Evolutionary conservation across 2,888 invertebrate species (phyloP).

Genomic region (Pachydiplax longipennis): DNA sequence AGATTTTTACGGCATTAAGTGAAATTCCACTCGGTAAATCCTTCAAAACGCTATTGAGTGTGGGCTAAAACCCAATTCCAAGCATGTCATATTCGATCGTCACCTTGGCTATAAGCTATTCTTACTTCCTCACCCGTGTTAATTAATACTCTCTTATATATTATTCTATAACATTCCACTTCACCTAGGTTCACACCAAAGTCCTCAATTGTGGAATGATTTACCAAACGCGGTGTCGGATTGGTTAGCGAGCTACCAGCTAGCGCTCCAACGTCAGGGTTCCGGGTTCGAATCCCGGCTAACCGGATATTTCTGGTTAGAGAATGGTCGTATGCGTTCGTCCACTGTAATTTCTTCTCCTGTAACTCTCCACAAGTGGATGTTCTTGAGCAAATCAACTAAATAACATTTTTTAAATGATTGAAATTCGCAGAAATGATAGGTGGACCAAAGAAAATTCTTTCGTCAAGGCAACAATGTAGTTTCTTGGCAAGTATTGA

Average conservation of each 20-base stretch:
- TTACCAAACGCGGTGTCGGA: too few relatives aligned
- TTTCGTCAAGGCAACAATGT: conserved; percentile 4
- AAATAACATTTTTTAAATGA: too few relatives aligned
- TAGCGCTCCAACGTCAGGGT: too few relatives aligned
- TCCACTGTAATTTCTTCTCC: too few relatives aligned
- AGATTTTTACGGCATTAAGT: conserved; percentile 14
- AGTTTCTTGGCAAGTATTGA: background rate
- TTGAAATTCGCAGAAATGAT: background rate
- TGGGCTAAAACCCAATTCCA: background rate
- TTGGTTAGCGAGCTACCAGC: too few relatives aligned
- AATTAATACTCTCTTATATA: background rate
- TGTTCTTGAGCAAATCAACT: too few relatives aligned
- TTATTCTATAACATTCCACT: background rate
- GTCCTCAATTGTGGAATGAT: background rate
- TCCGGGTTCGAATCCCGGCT: too few relatives aligned
- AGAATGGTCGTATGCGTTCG: too few relatives aligned
- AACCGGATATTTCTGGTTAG: too few relatives aligned
- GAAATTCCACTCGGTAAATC: conserved; percentile 6
- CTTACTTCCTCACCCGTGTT: background rate
- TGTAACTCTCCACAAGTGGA: too few relatives aligned
- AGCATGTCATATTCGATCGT: background rate
- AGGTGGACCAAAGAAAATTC: background rate
- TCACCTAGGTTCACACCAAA: background rate
- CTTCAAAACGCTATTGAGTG: background rate
- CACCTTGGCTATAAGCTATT: background rate